phyloP scores from a whole-genome alignment of 2,797 vertebrate genomes.

The Alfaro cultratus region DNA sequence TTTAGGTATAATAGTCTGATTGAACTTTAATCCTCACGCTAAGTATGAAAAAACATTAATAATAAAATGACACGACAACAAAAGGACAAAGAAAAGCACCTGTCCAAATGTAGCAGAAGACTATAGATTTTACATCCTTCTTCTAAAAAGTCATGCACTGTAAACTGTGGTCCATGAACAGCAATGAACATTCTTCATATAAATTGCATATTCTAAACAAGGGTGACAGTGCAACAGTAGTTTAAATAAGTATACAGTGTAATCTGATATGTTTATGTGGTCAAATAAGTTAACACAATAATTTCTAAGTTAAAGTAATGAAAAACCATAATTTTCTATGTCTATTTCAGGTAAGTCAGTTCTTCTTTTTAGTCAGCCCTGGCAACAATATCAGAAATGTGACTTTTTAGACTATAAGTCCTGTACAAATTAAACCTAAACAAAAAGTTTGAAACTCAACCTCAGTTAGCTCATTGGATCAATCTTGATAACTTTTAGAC shows the following conservation, averaged over 20 bases:
- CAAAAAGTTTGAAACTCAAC: neutral
- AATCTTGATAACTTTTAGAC: neutral
- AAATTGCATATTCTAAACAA: neutral
- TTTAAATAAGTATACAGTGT: neutral
- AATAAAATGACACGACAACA: neutral
- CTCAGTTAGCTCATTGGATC: neutral
- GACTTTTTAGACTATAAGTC: neutral
- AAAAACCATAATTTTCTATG: neutral
- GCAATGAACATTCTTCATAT: neutral
- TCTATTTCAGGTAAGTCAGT: neutral
- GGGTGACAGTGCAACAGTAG: neutral
- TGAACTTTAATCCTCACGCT: neutral
- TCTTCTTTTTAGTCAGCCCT: neutral
- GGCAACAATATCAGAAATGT: neutral
- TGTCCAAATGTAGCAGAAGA: neutral
- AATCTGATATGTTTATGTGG: neutral
- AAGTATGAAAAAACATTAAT: neutral
- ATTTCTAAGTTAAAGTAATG: neutral
- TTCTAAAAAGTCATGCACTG: neutral
- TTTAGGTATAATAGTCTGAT: neutral
- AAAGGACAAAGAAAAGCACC: neutral
- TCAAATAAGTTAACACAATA: neutral
- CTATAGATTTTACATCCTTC: neutral
- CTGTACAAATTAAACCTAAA: neutral
- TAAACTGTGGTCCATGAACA: neutral